Percentiles rank a stretch among this genome's conserved stretches.
phyloP scores from a whole-genome alignment of 2,113 vertebrate species.

The Sclerurus mexicanus region DNA sequence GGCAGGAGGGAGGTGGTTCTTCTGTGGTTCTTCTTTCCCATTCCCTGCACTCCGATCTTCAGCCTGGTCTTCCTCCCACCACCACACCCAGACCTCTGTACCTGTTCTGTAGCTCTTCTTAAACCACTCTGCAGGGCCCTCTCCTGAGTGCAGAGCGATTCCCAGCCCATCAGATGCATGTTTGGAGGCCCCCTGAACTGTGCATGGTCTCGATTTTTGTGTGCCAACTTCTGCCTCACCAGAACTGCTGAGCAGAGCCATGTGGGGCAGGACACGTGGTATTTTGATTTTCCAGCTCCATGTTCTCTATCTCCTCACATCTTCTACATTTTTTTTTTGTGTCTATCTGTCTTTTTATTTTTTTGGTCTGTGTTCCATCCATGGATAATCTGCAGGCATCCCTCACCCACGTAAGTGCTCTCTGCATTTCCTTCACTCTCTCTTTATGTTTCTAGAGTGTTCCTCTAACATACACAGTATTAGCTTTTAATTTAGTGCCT shows the following conservation, averaged over 20 bases:
- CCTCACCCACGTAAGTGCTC: constrained; percentile 94
- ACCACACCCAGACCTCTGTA: neutral
- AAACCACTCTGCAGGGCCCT: neutral
- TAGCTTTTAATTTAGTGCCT: constrained; percentile 59
- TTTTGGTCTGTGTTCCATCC: constrained; percentile 83
- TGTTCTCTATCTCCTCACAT: constrained; percentile 60
- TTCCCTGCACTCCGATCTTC: neutral
- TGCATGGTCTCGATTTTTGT: neutral
- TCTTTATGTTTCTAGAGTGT: constrained; percentile 12
- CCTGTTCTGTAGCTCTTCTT: neutral
- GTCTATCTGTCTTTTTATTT: constrained; percentile 64
- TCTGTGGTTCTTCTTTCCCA: neutral
- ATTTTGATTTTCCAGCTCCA: constrained; percentile 54
- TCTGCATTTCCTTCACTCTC: constrained; percentile 65
- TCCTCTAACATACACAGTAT: constrained; percentile 53
- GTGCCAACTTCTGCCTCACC: neutral
- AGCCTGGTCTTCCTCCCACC: neutral
- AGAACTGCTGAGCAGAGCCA: neutral
- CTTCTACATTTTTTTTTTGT: constrained; percentile 68
- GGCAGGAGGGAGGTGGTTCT: neutral
- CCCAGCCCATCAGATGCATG: neutral
- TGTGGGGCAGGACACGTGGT: neutral
- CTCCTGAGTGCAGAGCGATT: neutral
- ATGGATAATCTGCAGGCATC: constrained; percentile 85
- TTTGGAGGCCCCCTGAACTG: neutral